A percentile compares a stretch with the other conserved stretches of the same genome.
These are phyloP conservation scores for Diabrotica balteata DNA, from an alignment of 2,888 invertebrate species.

Conservation along the genomic window DNA sequence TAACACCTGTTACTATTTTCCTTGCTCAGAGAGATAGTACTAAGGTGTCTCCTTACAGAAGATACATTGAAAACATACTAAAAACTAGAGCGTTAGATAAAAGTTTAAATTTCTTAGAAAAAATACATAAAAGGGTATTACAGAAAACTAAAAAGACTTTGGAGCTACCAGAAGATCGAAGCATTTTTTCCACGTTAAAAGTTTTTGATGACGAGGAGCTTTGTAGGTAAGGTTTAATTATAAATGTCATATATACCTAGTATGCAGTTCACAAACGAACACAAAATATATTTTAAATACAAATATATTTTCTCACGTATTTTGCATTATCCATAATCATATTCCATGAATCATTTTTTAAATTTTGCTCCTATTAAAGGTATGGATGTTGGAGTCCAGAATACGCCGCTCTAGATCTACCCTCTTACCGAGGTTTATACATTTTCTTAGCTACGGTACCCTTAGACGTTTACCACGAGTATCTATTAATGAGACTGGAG, in stretches of 20 bases:
- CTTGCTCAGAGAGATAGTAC: conserved; percentile 42
- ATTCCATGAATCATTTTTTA: not conserved
- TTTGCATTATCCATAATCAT: not conserved
- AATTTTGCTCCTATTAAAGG: not conserved
- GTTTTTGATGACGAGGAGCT: conserved; percentile 63
- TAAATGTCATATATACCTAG: no score
- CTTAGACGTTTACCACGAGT: conserved; percentile 92
- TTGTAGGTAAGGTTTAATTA: conserved; percentile 64
- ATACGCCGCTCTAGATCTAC: conserved; percentile 78
- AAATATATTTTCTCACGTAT: no score
- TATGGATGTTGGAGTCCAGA: conserved; percentile 83
- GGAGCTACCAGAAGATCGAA: conserved; percentile 63
- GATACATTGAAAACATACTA: conserved; percentile 85
- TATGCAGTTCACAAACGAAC: no score
- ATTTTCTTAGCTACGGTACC: conserved; percentile 86
- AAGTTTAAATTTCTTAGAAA: conserved; percentile 80
- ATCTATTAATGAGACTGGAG: conserved; percentile 83
- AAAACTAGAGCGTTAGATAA: conserved; percentile 87
- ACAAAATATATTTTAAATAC: no score
- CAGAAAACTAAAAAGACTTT: conserved; percentile 76
- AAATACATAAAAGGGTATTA: conserved; percentile 72
- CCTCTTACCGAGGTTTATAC: conserved; percentile 85
- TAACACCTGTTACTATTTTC: conserved; percentile 62
- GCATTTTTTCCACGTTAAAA: conserved; percentile 46
- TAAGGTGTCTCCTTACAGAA: conserved; percentile 62